Evolutionary conservation across 2,113 vertebrate species (phyloP).

Genomic region (Toxotes chatareus): DNA sequence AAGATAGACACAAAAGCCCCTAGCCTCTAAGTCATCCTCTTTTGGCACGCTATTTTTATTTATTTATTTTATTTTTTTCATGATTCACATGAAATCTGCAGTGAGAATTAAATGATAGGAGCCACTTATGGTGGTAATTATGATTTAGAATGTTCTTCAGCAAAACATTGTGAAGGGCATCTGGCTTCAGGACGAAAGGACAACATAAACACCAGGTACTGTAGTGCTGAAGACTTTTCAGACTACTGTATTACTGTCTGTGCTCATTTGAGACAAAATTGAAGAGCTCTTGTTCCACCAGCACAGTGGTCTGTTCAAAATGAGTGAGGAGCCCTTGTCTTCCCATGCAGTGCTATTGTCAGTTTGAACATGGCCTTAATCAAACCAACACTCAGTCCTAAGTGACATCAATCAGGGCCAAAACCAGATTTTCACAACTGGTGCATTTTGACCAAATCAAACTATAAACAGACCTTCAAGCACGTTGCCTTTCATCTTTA

Average conservation of each 20-base stretch:
- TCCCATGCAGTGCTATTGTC: neutral
- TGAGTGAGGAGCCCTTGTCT: neutral
- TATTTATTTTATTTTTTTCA: too few species aligned
- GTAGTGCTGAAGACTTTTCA: neutral
- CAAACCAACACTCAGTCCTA: neutral
- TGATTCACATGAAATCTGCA: neutral
- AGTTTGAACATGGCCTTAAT: neutral
- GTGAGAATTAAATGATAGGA: neutral
- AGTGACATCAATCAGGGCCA: constrained; percentile 6
- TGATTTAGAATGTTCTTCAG: neutral
- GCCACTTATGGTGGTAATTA: neutral
- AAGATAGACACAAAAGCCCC: too few species aligned
- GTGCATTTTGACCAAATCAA: constrained; percentile 21
- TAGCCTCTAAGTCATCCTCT: too few species aligned
- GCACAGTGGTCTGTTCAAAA: neutral
- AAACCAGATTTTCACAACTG: neutral
- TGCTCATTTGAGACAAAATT: neutral
- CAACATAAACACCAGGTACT: neutral
- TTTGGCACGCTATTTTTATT: too few species aligned
- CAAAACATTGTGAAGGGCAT: neutral
- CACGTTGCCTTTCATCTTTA: neutral
- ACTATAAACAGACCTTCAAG: neutral
- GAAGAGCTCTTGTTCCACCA: neutral
- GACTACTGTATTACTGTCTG: neutral
- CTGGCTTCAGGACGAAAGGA: neutral